These are phyloP conservation scores for Morus bassanus DNA, from an alignment of 2,797 vertebrate genomes.

Conservation along the genomic window DNA sequence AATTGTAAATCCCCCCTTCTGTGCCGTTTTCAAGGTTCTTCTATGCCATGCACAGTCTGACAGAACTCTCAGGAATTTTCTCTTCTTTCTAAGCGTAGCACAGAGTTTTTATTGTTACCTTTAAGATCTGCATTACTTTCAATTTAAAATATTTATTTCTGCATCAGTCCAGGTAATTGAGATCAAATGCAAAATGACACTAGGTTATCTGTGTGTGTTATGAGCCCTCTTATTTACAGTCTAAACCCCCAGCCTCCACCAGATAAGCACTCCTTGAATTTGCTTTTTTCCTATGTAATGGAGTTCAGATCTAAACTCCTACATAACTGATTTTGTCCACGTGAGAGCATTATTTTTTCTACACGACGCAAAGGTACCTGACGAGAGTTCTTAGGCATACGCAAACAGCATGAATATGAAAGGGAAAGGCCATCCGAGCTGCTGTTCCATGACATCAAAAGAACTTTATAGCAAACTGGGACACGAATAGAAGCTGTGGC, in stretches of 20 bases:
- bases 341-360: not conserved
- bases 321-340: not conserved
- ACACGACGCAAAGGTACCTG: not conserved
- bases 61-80: not conserved
- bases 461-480: not conserved
- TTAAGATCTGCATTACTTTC: not conserved
- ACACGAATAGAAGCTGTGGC: not conserved
- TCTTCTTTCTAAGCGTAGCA: not conserved
- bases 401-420: not conserved
- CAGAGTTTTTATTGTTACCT: not conserved
- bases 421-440: not conserved
- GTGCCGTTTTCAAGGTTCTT: not conserved
- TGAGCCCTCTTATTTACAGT: not conserved
- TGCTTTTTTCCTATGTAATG: not conserved
- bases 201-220: not conserved
- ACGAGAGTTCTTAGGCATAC: not conserved
- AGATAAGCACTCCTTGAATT: not conserved
- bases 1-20: not conserved
- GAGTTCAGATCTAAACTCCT: not conserved
- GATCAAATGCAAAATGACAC: not conserved
- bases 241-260: not conserved
- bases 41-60: not conserved
- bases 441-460: not conserved
- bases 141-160: not conserved
- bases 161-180: not conserved